These are phyloP conservation scores for Papilio machaon DNA, from an alignment of 1,140 invertebrate genomes.

Conservation along the genomic window DNA sequence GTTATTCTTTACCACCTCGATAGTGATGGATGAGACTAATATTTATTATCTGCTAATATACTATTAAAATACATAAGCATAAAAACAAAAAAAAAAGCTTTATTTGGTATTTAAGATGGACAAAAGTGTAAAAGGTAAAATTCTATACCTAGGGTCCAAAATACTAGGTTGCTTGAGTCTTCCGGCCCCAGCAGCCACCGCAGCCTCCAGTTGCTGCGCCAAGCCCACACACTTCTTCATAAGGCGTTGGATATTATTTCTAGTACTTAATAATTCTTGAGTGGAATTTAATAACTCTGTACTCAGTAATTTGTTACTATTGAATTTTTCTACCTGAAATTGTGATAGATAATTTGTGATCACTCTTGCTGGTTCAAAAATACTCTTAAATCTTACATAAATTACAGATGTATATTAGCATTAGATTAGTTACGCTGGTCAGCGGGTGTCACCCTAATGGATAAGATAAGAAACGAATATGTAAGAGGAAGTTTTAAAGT, in stretches of 20 bases:
- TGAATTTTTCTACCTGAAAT: constrained; percentile 85
- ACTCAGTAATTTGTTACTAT: constrained; percentile 85
- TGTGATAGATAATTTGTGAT: not conserved
- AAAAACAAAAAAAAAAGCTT: no score
- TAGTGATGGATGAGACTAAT: no score
- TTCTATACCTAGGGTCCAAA: constrained; percentile 76
- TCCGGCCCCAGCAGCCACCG: constrained; percentile 86
- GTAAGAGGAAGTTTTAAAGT: no score
- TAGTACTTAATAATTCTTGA: constrained; percentile 86
- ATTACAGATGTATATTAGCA: not conserved
- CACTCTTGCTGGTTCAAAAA: not conserved
- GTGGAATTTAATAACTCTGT: constrained; percentile 88
- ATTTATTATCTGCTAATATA: no score
- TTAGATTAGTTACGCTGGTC: no score
- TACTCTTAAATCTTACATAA: not conserved
- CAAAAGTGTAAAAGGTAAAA: no score
- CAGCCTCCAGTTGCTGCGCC: constrained; percentile 87
- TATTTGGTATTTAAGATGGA: no score
- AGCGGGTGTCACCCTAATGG: no score
- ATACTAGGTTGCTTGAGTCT: constrained; percentile 86
- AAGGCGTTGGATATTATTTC: constrained; percentile 86
- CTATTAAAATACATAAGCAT: no score
- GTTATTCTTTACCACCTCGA: no score
- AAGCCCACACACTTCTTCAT: constrained; percentile 90
- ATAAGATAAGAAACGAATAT: no score